phyloP scores from a whole-genome alignment of 2,113 vertebrate species.

The Gavia stellata region DNA sequence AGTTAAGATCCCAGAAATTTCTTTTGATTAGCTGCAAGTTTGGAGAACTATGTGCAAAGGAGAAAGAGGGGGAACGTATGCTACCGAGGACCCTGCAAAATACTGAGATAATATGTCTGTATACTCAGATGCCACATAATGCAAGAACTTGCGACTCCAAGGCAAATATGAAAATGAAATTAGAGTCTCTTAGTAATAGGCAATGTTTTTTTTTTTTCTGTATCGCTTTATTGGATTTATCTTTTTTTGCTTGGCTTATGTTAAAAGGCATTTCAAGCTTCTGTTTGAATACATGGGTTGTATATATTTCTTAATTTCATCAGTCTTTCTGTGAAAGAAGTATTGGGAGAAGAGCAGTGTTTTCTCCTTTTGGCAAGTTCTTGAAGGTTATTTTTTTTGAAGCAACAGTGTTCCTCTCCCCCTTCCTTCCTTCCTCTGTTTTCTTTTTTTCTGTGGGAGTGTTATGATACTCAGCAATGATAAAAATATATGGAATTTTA shows the following conservation, averaged over 20 bases:
- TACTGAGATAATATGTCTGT: background rate
- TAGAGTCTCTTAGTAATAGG: background rate
- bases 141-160: accelerated
- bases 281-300: background rate
- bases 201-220: background rate
- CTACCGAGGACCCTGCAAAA: background rate
- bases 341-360: background rate
- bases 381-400: background rate
- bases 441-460: background rate
- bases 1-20: background rate
- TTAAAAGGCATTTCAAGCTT: background rate
- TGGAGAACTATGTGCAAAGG: background rate
- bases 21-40: background rate
- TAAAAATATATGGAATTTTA: background rate
- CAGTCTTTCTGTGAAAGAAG: background rate
- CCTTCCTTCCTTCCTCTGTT: background rate
- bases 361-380: background rate
- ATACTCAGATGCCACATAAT: background rate
- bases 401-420: background rate
- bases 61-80: background rate
- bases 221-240: background rate
- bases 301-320: background rate
- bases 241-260: background rate
- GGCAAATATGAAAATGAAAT: background rate
- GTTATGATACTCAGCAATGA: background rate